These are phyloP conservation scores for Diplodus puntazzo DNA, from an alignment of 2,797 vertebrate genomes.

Conservation along the genomic window DNA sequence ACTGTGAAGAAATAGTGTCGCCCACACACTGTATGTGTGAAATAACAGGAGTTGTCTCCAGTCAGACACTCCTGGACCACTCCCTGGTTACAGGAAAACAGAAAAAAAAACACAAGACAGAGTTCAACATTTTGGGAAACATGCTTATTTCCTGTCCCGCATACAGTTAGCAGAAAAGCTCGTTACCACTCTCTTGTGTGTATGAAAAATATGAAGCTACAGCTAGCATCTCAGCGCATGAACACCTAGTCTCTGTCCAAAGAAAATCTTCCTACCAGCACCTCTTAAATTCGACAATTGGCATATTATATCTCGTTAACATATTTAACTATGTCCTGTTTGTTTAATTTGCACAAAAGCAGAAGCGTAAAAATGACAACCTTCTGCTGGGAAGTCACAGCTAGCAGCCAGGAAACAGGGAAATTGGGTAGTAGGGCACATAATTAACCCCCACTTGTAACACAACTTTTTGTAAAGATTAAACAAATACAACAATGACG, in stretches of 20 bases:
- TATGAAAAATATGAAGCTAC: background rate
- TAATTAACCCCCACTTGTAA: background rate
- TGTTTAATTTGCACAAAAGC: background rate
- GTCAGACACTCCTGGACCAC: conserved; percentile 77
- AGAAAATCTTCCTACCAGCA: too few species aligned
- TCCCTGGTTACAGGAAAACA: conserved; percentile 63
- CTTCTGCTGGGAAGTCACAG: background rate
- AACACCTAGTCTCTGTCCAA: too few species aligned
- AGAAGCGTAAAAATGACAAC: background rate
- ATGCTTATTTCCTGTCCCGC: background rate
- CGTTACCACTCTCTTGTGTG: too few species aligned
- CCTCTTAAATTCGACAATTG: too few species aligned
- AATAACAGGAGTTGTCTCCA: conserved; percentile 81
- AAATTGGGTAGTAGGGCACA: too few species aligned
- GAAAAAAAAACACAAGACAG: background rate
- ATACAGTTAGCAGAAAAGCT: background rate
- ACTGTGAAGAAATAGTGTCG: conserved; percentile 82
- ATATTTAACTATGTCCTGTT: too few species aligned
- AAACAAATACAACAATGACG: background rate
- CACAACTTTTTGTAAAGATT: background rate
- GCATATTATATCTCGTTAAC: too few species aligned
- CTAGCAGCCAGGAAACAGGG: background rate
- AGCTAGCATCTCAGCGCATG: background rate
- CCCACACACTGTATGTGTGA: conserved; percentile 82
- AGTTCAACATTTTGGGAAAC: background rate